A percentile compares a stretch with the other conserved stretches of the same genome.
Evolutionary conservation across 2,888 invertebrate species (phyloP).

Genomic region (Pasiphila rectangulata): DNA sequence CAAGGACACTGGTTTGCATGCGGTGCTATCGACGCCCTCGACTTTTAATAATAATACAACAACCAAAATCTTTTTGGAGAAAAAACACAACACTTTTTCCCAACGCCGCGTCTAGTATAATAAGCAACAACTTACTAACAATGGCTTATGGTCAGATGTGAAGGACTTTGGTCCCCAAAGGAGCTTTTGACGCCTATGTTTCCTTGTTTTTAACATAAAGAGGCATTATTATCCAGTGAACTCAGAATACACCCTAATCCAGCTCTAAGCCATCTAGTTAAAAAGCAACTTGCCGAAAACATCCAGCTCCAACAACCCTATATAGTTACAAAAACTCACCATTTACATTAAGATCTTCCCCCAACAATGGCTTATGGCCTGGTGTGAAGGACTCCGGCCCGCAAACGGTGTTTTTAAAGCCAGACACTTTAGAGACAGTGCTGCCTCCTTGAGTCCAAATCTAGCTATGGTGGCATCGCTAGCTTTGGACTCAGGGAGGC

Average conservation of each 20-base stretch:
- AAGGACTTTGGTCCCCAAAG: slow-evolving; percentile 96
- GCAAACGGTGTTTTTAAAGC: slow-evolving; percentile 92
- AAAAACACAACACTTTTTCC: too few relatives aligned
- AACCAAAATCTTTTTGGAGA: too few relatives aligned
- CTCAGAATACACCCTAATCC: slow-evolving; percentile 67
- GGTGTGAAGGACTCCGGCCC: slow-evolving; percentile 96
- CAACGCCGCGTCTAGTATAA: too few relatives aligned
- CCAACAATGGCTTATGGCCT: slow-evolving; percentile 93
- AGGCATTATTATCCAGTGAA: slow-evolving; percentile 87
- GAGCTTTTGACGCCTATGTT: slow-evolving; percentile 89
- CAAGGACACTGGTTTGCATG: slow-evolving; percentile 96
- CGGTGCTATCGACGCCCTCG: slow-evolving; percentile 90
- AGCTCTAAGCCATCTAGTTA: too few relatives aligned
- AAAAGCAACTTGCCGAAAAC: slow-evolving; percentile 16
- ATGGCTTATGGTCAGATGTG: slow-evolving; percentile 93
- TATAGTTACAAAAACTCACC: slow-evolving; percentile 55
- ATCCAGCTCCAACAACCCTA: not conserved
- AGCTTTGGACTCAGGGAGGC: slow-evolving; percentile 87
- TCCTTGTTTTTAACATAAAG: slow-evolving; percentile 87
- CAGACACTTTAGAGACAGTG: too few relatives aligned
- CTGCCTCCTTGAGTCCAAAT: too few relatives aligned
- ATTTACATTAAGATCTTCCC: slow-evolving; percentile 84
- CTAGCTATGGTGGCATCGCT: too few relatives aligned
- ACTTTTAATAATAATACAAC: too few relatives aligned
- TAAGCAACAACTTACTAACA: too few relatives aligned